These are phyloP conservation scores for Hippoglossus hippoglossus DNA, from an alignment of 2,797 vertebrate genomes.

Conservation along the genomic window DNA sequence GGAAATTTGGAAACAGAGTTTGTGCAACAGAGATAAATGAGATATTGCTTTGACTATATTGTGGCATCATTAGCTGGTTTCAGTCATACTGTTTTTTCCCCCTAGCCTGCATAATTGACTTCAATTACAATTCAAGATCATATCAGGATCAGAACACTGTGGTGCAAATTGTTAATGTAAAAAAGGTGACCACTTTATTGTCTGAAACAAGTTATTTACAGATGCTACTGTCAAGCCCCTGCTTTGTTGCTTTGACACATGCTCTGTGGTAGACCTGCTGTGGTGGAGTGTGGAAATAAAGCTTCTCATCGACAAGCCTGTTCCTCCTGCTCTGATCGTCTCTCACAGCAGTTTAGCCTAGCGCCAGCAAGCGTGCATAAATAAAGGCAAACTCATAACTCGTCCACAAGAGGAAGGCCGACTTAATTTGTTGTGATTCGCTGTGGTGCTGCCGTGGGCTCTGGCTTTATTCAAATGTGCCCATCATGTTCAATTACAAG, in stretches of 20 bases:
- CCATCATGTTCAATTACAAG: slow-evolving; percentile 86
- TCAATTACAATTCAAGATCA: not conserved
- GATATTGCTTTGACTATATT: not conserved
- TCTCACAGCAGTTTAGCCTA: slow-evolving; percentile 56
- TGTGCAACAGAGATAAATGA: too few relatives aligned
- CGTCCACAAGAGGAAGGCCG: slow-evolving; percentile 72
- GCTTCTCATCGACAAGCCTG: not conserved
- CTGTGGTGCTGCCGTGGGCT: slow-evolving; percentile 75
- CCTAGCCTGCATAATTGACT: not conserved
- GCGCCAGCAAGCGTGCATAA: slow-evolving; percentile 77
- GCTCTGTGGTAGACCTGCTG: slow-evolving; percentile 41
- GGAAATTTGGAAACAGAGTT: too few relatives aligned
- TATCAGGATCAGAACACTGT: not conserved
- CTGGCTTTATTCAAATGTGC: slow-evolving; percentile 81
- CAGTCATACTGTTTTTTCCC: not conserved
- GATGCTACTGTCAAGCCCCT: not conserved
- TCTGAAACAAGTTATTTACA: slow-evolving; percentile 15
- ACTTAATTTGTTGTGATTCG: slow-evolving; percentile 81
- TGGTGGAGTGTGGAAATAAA: slow-evolving; percentile 26
- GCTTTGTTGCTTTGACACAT: slow-evolving; percentile 20
- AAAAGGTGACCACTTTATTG: slow-evolving; percentile 2
- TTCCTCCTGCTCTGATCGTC: slow-evolving; percentile 21
- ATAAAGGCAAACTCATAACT: slow-evolving; percentile 82
- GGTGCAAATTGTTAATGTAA: not conserved
- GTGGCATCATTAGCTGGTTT: not conserved